phyloP scores from a whole-genome alignment of 2,113 vertebrate genomes.

The Percopsis transmontana region DNA sequence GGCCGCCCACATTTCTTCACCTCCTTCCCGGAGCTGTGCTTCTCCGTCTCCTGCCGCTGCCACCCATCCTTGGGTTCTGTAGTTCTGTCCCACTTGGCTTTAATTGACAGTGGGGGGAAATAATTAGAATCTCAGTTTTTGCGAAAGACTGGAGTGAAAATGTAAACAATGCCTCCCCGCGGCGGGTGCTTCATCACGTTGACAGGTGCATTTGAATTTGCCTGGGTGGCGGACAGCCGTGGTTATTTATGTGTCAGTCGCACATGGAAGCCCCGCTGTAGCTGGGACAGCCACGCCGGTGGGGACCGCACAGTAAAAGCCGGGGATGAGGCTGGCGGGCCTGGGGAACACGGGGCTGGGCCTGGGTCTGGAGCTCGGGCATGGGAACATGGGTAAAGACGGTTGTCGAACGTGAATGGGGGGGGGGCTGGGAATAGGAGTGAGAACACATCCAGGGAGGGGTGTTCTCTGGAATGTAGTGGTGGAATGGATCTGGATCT shows the following conservation, averaged over 20 bases:
- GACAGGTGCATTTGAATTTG: slow-evolving; percentile 99
- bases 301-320: slow-evolving; percentile 51
- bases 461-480: neutral
- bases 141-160: slow-evolving; percentile 95
- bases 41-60: slow-evolving; percentile 31
- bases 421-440: slow-evolving; percentile 4
- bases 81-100: slow-evolving; percentile 92
- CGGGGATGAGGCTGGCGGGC: slow-evolving; percentile 79
- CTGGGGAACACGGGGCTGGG: slow-evolving; percentile 53
- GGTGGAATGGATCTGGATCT: neutral
- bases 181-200: slow-evolving; percentile 99
- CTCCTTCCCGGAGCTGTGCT: slow-evolving; percentile 18
- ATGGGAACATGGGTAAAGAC: neutral
- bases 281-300: slow-evolving; percentile 53
- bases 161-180: slow-evolving; percentile 99
- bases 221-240: slow-evolving; percentile 96
- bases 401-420: neutral
- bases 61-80: slow-evolving; percentile 73
- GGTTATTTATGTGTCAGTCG: slow-evolving; percentile 99
- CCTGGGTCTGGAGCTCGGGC: slow-evolving; percentile 6
- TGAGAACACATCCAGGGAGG: neutral
- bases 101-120: slow-evolving; percentile 97
- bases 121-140: slow-evolving; percentile 99
- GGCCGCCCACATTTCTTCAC: slow-evolving; percentile 18
- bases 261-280: slow-evolving; percentile 91